A percentile compares a stretch with the other conserved stretches of the same genome.
These are phyloP conservation scores for Propithecus perrieri DNA, from an alignment of 2,797 vertebrate genomes.

Conservation along the genomic window DNA sequence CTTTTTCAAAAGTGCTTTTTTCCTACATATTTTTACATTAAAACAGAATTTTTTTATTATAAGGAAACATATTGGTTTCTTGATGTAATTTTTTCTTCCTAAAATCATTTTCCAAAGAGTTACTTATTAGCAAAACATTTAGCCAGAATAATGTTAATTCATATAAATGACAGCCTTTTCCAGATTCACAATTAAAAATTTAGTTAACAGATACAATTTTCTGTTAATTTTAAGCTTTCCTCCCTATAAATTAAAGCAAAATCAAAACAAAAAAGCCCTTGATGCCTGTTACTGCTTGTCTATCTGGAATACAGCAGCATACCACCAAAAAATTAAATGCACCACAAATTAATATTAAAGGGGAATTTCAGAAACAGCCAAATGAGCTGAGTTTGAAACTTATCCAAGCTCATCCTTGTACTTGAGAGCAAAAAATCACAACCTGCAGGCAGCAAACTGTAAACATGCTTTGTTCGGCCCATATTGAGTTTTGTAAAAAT, in stretches of 20 bases:
- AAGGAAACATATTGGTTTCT: constrained; percentile 3
- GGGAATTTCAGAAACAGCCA: neutral
- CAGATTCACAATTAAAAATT: neutral
- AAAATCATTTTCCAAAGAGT: neutral
- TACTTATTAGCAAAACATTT: constrained; percentile 16
- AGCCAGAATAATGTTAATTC: constrained; percentile 31
- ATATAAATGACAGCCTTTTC: neutral
- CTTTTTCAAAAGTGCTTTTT: neutral
- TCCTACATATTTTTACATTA: neutral
- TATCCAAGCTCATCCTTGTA: neutral
- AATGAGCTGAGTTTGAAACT: neutral
- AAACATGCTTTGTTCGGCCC: neutral
- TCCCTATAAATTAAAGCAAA: neutral
- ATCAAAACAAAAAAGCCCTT: neutral
- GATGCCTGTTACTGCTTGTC: neutral
- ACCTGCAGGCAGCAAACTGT: neutral
- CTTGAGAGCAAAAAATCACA: neutral
- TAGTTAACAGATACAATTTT: constrained; percentile 7
- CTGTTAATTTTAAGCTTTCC: constrained; percentile 27
- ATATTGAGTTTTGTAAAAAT: neutral
- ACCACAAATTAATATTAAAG: neutral
- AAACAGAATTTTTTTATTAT: neutral
- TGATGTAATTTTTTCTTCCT: neutral
- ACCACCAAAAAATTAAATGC: neutral
- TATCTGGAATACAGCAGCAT: neutral